Base-by-base conservation (phyloP, 2,888 invertebrate species). In the Xylophagus ater region DNA sequence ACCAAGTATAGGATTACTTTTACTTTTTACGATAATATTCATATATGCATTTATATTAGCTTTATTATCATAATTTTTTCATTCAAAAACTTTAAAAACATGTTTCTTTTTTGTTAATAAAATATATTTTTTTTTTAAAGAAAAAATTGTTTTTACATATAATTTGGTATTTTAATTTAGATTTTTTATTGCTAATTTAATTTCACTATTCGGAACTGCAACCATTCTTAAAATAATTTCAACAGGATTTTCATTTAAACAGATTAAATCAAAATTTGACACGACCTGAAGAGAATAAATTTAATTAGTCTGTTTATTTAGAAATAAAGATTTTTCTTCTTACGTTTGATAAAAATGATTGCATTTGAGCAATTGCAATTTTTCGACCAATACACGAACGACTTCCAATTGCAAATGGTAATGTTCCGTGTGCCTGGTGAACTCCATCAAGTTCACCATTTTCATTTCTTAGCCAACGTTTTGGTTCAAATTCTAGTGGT, bases 311-410 rank as follows among this genome's bases (percentile, higher is more conserved):
- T 10, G 3, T 29, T 29, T 13, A n/a, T 17, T 26, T 30, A 7
- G 17, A 14, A 18, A 14, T 18, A 7, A 14, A 7, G 30, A 7
- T 17, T 30, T 32, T 19, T 33, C 24, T 17, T 47, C 48, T 56
- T 68, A 82, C 82, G 70, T 78, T 72, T 18, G 68, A 67, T 30
- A 86, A 55, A 9, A 83, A 68, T 30, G 78, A 67, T 42, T 75
- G 70, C 53, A 90, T 70, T 65, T 88, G 86, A 32, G 72, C 63
- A 58, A 84, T 78, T 1, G 89, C 88, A 47, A 90, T 70, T 56
- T 81, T 82, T 53, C 73, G 76, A 0, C 90, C 90, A 47, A 90
- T 73, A 56, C 90, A 90, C 12, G 86, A 82, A 44, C 89, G 72
- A 15, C 76, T 72, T 0, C 90, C 89, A 46, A 85, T 68, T 2